Percentiles rank a stretch among this genome's conserved stretches.
These are phyloP conservation scores for Dorcus parallelipipedus DNA, from an alignment of 2,888 invertebrate genomes.

Conservation along the genomic window DNA sequence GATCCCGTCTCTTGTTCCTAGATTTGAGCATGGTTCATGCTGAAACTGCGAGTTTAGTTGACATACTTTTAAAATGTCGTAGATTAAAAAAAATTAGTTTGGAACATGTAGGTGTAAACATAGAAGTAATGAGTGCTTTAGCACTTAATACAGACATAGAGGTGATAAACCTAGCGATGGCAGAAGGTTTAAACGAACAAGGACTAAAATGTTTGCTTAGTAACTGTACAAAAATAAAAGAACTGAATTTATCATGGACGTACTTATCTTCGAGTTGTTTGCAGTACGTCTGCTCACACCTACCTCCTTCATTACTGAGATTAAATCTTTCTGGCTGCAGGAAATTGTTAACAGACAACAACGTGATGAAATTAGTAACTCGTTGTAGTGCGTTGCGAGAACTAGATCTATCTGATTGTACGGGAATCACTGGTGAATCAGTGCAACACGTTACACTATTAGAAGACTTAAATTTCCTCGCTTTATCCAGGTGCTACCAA, in stretches of 20 bases:
- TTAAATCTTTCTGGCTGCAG: constrained; percentile 83
- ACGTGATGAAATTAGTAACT: constrained; percentile 60
- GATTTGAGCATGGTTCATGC: constrained; percentile 81
- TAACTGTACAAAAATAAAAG: constrained; percentile 60
- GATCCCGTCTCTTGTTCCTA: constrained; percentile 70
- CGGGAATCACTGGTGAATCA: constrained; percentile 62
- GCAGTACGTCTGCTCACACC: constrained; percentile 56
- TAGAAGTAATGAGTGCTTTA: constrained; percentile 64
- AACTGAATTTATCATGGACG: constrained; percentile 84
- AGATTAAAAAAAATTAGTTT: constrained; percentile 78
- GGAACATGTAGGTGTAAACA: constrained; percentile 69
- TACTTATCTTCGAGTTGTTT: constrained; percentile 60
- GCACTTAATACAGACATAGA: constrained; percentile 66
- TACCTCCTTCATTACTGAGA: constrained; percentile 65
- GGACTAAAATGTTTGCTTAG: constrained; percentile 62
- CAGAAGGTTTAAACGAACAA: constrained; percentile 63
- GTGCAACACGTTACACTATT: constrained; percentile 58
- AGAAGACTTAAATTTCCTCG: constrained; percentile 68
- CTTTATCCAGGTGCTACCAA: constrained; percentile 77
- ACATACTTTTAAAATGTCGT: constrained; percentile 62
- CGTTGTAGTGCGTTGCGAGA: constrained; percentile 73
- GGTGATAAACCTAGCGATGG: constrained; percentile 82
- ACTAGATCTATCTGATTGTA: constrained; percentile 86
- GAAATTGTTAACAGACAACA: constrained; percentile 67
- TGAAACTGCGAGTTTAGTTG: constrained; percentile 55